Conservation (phyloP, 2,888 invertebrate species). For the Drosophila formosana region DNA sequence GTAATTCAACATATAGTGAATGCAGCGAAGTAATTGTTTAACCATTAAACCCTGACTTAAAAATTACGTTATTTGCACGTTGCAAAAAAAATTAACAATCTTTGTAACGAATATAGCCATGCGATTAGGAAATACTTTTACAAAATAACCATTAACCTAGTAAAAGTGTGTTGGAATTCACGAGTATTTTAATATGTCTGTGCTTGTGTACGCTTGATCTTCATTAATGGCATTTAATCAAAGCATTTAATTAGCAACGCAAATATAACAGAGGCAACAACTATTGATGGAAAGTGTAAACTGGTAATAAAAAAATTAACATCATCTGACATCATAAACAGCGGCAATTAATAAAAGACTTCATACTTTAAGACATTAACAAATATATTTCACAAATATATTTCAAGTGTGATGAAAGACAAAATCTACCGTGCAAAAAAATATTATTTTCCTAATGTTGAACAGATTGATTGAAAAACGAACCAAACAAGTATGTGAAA, state of each 20-base stretch:
- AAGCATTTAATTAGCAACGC: constrained; percentile 45
- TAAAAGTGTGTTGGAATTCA: not conserved
- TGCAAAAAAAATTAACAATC: constrained; percentile 15
- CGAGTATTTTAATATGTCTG: not conserved
- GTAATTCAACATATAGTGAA: not conserved
- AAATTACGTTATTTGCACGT: constrained; percentile 3
- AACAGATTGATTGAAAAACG: constrained; percentile 28
- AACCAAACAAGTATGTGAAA: constrained; percentile 36
- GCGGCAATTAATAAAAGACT: not conserved
- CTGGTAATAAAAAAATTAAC: constrained; percentile 23
- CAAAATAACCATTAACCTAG: constrained; percentile 24
- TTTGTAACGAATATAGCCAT: constrained; percentile 10
- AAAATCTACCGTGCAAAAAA: constrained; percentile 6
- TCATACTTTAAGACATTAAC: not conserved
- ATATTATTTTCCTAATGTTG: not conserved
- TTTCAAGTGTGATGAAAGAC: not conserved
- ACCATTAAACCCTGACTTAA: not conserved
- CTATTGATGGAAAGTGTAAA: constrained; percentile 16
- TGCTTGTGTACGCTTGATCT: constrained; percentile 27
- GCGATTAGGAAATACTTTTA: constrained; percentile 26
- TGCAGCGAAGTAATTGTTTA: not conserved
- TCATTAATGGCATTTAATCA: constrained; percentile 56
- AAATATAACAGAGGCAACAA: constrained; percentile 39
- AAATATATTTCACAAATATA: constrained; percentile 7
- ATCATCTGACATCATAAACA: not conserved